A percentile compares a stretch with the other conserved stretches of the same genome.
Conservation (phyloP, 1,140 invertebrate species). For the Drosophila arizonae region DNA sequence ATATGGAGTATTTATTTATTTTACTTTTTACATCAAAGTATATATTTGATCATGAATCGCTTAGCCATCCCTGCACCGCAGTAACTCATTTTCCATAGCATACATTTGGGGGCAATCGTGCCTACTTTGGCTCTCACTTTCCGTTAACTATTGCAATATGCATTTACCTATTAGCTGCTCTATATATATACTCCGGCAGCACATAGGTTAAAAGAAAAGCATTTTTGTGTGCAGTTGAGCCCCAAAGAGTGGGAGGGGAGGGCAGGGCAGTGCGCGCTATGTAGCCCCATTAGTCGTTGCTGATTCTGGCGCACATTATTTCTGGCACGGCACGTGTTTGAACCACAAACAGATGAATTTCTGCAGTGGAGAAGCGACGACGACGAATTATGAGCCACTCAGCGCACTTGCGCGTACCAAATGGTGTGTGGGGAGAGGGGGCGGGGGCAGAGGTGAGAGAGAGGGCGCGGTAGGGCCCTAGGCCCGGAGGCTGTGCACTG, state of each 20-base stretch:
- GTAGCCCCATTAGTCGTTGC: slow-evolving; percentile 62
- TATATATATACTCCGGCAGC: background rate
- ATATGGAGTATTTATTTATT: no score
- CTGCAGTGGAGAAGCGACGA: slow-evolving; percentile 55
- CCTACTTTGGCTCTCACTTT: background rate
- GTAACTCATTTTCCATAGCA: background rate
- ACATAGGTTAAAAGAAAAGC: background rate
- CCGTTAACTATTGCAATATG: background rate
- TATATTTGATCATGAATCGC: no score
- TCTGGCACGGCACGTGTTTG: slow-evolving; percentile 70
- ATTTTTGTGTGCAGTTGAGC: no score
- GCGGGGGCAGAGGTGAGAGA: background rate
- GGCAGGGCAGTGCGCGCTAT: slow-evolving; percentile 1
- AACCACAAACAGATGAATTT: slow-evolving; percentile 79
- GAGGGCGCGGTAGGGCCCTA: background rate
- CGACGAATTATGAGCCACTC: slow-evolving; percentile 78
- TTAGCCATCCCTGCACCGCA: background rate
- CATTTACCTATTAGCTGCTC: background rate
- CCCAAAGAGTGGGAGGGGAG: background rate
- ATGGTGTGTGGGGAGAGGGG: slow-evolving; percentile 1
- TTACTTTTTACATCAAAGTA: no score
- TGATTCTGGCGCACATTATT: slow-evolving; percentile 69
- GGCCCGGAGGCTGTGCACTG: slow-evolving; percentile 22
- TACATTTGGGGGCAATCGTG: slow-evolving; percentile 29
- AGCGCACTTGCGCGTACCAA: slow-evolving; percentile 54